Evolutionary conservation across 2,888 invertebrate genomes (phyloP).

Genomic region (Hyalella azteca): DNA sequence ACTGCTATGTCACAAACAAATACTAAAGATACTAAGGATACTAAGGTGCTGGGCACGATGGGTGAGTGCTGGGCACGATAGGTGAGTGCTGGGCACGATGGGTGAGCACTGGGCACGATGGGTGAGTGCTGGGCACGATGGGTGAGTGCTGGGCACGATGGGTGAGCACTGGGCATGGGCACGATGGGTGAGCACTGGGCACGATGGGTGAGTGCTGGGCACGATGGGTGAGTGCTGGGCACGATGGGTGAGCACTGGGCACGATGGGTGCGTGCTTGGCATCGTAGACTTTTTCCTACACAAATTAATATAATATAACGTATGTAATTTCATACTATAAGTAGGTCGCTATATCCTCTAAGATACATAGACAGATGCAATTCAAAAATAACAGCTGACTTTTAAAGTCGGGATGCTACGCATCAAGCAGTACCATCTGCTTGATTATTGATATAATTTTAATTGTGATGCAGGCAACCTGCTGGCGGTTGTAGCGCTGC

Average conservation of each 20-base stretch:
- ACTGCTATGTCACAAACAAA: too few species aligned
- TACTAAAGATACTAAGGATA: too few species aligned
- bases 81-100: neutral
- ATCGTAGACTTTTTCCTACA: neutral
- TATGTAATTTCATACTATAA: neutral
- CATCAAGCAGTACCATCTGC: neutral
- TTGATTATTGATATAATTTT: neutral
- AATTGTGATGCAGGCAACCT: slow-evolving; percentile 1
- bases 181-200: neutral
- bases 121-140: neutral
- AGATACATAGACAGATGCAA: neutral
- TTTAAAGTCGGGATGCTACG: neutral
- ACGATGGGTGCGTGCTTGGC: neutral
- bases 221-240: too few species aligned
- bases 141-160: neutral
- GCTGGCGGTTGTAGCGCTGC: slow-evolving; percentile 14
- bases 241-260: neutral
- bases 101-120: neutral
- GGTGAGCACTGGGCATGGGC: neutral
- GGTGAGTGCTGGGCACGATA: neutral
- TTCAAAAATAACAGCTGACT: neutral
- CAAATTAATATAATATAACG: neutral
- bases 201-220: too few species aligned
- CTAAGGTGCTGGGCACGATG: too few species aligned
- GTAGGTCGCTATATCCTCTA: neutral